Conservation (phyloP, 2,888 invertebrate genomes). For the Podotricha telesiphe region DNA sequence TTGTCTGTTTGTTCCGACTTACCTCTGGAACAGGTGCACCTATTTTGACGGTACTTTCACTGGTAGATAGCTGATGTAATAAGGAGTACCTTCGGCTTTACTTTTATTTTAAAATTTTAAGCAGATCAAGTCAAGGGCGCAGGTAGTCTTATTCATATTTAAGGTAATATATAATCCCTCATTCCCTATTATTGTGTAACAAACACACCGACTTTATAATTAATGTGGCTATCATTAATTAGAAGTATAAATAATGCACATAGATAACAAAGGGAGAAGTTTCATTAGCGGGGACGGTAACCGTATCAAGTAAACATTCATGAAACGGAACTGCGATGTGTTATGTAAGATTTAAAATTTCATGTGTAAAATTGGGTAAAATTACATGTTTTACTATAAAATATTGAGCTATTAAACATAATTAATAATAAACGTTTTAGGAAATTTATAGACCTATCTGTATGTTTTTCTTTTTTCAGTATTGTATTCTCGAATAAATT, state of each 20-base stretch:
- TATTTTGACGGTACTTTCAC: too few relatives aligned
- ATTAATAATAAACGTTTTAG: neutral
- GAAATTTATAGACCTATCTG: neutral
- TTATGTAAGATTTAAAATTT: slow-evolving; percentile 15
- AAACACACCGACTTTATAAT: slow-evolving; percentile 38
- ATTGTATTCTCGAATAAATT: slow-evolving; percentile 56
- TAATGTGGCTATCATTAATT: slow-evolving; percentile 38
- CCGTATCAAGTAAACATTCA: slow-evolving; percentile 62
- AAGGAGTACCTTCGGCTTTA: too few relatives aligned
- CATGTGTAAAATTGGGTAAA: neutral
- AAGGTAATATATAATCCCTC: neutral
- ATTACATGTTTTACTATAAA: neutral
- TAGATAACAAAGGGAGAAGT: slow-evolving; percentile 52
- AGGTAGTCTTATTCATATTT: neutral
- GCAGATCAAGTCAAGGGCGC: too few relatives aligned
- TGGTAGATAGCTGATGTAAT: too few relatives aligned
- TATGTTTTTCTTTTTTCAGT: neutral
- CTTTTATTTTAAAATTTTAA: too few relatives aligned
- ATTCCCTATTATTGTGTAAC: slow-evolving; percentile 18
- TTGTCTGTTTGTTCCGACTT: too few relatives aligned
- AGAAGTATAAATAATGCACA: slow-evolving; percentile 39
- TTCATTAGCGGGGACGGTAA: slow-evolving; percentile 61
- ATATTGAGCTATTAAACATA: neutral
- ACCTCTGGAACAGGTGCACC: too few relatives aligned
- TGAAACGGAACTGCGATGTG: slow-evolving; percentile 55